These are phyloP conservation scores for Eonycteris spelaea DNA, from an alignment of 2,113 vertebrate genomes.

Conservation along the genomic window DNA sequence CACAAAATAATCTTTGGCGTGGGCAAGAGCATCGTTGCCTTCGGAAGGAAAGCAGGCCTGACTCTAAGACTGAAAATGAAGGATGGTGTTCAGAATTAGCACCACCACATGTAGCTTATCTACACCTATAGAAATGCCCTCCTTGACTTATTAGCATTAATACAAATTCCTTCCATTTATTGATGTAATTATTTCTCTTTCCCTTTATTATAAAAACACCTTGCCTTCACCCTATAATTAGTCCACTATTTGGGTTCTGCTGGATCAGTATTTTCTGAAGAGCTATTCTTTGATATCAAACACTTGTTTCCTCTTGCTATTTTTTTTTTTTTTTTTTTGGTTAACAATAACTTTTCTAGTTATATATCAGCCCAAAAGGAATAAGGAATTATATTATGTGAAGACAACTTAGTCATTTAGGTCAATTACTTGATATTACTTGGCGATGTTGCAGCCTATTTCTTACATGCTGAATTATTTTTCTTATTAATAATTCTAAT, in stretches of 20 bases:
- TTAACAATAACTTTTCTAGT: slow-evolving; percentile 43
- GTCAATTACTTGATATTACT: neutral
- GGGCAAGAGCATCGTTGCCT: neutral
- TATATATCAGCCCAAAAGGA: neutral
- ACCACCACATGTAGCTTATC: neutral
- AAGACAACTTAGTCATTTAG: neutral
- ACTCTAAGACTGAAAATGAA: neutral
- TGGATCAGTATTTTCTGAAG: neutral
- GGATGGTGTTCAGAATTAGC: neutral
- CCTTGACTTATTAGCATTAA: neutral
- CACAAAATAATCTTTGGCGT: neutral
- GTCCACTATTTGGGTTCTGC: neutral
- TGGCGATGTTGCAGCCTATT: neutral
- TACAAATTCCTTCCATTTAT: neutral
- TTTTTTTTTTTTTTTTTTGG: neutral
- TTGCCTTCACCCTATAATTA: neutral
- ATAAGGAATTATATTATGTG: neutral
- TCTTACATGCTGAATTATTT: neutral
- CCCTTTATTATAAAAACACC: neutral
- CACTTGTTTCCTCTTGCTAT: neutral
- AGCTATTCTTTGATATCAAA: neutral
- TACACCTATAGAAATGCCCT: neutral
- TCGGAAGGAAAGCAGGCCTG: neutral
- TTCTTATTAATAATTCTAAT: neutral
- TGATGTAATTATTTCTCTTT: neutral